Percentiles rank a stretch among this genome's conserved stretches.
Evolutionary conservation across 1,140 invertebrate genomes (phyloP).

Genomic region (Bombus pascuorum): DNA sequence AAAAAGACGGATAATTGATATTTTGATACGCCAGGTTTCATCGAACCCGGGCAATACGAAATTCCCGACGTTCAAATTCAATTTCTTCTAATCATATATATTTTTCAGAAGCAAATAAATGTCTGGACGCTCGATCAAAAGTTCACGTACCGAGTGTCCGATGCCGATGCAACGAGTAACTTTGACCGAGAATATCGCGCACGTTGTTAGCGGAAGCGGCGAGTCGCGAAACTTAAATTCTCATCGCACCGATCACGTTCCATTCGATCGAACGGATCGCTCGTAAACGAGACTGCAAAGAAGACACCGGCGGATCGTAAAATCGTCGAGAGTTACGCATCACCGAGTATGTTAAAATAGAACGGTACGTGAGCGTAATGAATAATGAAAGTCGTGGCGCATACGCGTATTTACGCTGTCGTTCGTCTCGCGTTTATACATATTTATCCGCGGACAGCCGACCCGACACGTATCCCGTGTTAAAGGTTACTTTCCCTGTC

Average conservation of each 20-base stretch:
- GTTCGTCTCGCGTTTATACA: conserved; percentile 42
- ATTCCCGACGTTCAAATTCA: conserved; percentile 61
- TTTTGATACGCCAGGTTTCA: conserved; percentile 59
- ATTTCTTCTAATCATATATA: conserved; percentile 62
- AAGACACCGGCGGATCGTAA: not conserved
- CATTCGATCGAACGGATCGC: too few relatives aligned
- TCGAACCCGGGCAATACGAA: not conserved
- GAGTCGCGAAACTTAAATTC: too few relatives aligned
- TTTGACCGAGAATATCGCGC: not conserved
- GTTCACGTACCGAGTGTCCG: conserved; percentile 30
- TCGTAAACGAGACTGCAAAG: too few relatives aligned
- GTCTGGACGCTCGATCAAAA: conserved; percentile 52
- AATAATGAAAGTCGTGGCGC: conserved; percentile 47
- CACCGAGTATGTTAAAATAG: conserved; percentile 32
- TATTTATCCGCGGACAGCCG: conserved; percentile 54
- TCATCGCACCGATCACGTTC: too few relatives aligned
- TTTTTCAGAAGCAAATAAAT: conserved; percentile 59
- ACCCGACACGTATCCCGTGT: conserved; percentile 62
- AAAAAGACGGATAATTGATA: conserved; percentile 60
- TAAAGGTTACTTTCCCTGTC: conserved; percentile 73
- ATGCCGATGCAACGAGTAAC: not conserved
- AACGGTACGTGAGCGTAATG: conserved; percentile 27
- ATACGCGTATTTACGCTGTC: conserved; percentile 54
- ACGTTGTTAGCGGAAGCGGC: too few relatives aligned
- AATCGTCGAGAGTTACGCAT: not conserved